Percentiles rank a stretch among this genome's conserved stretches.
phyloP scores from a whole-genome alignment of 2,113 vertebrate genomes.

The Hiodon alosoides region DNA sequence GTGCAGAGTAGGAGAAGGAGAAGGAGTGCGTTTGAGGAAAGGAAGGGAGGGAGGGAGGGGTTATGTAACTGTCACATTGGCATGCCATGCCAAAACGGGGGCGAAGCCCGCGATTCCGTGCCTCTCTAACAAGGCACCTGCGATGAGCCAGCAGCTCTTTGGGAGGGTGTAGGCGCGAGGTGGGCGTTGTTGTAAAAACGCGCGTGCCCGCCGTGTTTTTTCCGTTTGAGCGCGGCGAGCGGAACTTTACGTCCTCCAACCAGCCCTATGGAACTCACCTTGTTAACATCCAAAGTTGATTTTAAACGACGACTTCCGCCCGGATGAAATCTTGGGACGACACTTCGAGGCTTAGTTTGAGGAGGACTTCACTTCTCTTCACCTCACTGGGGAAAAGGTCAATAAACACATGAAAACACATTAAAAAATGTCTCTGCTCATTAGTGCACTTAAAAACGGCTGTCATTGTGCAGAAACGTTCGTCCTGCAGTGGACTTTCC shows the following conservation, averaged over 20 bases:
- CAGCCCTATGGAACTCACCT: slow-evolving; percentile 7
- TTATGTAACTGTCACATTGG: too few relatives aligned
- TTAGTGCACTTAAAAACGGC: not conserved
- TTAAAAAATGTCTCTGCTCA: not conserved
- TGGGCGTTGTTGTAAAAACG: too few relatives aligned
- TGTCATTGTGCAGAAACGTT: not conserved
- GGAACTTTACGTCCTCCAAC: slow-evolving; percentile 33
- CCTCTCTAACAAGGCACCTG: too few relatives aligned
- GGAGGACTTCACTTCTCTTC: slow-evolving; percentile 3
- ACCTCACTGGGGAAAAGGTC: not conserved
- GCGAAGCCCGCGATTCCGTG: too few relatives aligned
- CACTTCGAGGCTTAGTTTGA: slow-evolving; percentile 42
- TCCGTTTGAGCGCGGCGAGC: not conserved
- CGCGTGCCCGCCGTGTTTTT: not conserved
- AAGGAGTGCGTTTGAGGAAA: not conserved
- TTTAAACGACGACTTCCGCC: slow-evolving; percentile 38
- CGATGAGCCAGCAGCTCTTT: too few relatives aligned
- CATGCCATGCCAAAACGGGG: too few relatives aligned
- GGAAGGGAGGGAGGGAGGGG: not conserved
- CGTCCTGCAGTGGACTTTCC: too few relatives aligned
- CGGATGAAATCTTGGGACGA: slow-evolving; percentile 44
- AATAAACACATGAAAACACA: not conserved
- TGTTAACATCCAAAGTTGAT: slow-evolving; percentile 46
- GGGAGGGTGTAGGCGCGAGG: too few relatives aligned
- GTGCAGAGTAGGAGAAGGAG: not conserved